These are phyloP conservation scores for Calameuta pallipes DNA, from an alignment of 2,888 invertebrate species.

Conservation along the genomic window DNA sequence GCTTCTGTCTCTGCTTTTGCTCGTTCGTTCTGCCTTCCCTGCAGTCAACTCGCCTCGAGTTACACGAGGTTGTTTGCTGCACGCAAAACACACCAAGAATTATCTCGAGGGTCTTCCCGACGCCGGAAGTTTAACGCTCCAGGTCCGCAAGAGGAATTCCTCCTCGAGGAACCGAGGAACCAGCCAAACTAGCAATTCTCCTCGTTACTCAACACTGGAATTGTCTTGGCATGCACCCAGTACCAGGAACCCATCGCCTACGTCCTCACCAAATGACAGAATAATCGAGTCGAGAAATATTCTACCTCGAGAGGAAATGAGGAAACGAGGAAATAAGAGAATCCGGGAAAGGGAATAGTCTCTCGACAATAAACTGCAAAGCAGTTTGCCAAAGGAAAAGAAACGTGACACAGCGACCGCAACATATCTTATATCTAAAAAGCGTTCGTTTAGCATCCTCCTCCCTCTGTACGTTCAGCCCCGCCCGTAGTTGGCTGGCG, in stretches of 20 bases:
- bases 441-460: too few relatives aligned
- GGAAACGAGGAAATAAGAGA: conserved; percentile 8
- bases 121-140: too few relatives aligned
- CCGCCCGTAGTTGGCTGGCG: too few relatives aligned
- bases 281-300: conserved; percentile 44
- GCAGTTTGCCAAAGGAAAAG: too few relatives aligned
- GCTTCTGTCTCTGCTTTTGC: background rate
- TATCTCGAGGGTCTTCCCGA: background rate
- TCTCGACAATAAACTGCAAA: too few relatives aligned
- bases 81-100: conserved; percentile 23
- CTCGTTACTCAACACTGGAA: conserved; percentile 26
- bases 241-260: background rate
- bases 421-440: too few relatives aligned
- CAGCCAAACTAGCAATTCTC: too few relatives aligned
- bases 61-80: conserved; percentile 27
- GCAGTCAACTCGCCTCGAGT: conserved; percentile 27
- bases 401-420: too few relatives aligned
- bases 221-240: conserved; percentile 48
- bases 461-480: too few relatives aligned
- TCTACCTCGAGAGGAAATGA: background rate
- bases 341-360: conserved; percentile 8
- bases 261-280: conserved; percentile 42
- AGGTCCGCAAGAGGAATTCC: too few relatives aligned
- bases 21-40: conserved; percentile 14
- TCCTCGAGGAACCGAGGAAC: too few relatives aligned